Base-by-base conservation (phyloP, 2,797 vertebrate genomes). In the Perodicticus potto region DNA sequence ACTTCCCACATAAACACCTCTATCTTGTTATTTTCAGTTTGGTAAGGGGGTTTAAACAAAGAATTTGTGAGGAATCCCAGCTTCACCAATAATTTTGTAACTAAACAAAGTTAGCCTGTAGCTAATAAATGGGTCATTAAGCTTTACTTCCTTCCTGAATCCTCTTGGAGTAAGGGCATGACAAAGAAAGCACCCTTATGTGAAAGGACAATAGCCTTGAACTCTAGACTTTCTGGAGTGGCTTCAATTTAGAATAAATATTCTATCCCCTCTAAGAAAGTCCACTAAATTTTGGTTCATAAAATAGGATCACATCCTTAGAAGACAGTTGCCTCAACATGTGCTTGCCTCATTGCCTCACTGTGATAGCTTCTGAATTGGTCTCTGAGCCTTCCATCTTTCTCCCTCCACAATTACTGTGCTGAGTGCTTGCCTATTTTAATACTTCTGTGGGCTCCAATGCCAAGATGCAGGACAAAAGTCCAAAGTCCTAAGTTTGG, bases 221-320 rank as follows among this genome's bases (percentile, higher is more conserved):
- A 5, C 25, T 45, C 25, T 59, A 81, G 29, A 84, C 65, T 73
- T 53, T 70, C 63, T 72, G 27, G 19, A 91, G 34, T 57, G 32
- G 43, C 29, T n/a, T 25, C 23, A 61, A 12, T 37, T 32, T 87
- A 43, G 92, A 96, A 67, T 55, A 93, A 96, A 67, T 55, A 49
- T 23, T 78, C 73, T 63, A 6, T 80, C 6, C 10, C 43, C 72
- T 90, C 61, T 73, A 32, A 89, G 25, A 73, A 69, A 95, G 8
- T 76, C 27, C 55, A 29, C 59, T 61, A 83, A 57, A 43, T 23
- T 70, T 84, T 84, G 3, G 3, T 81, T 86, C 4, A 2, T 32
- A 78, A 40, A 23, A 74, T 1, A 73, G 3, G 32, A 53, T 77
- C 37, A 1, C 40, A 92, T 27, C 20, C 73, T 61, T n/a, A 67